Conservation (phyloP, 2,888 invertebrate species). For the Apamea monoglypha region DNA sequence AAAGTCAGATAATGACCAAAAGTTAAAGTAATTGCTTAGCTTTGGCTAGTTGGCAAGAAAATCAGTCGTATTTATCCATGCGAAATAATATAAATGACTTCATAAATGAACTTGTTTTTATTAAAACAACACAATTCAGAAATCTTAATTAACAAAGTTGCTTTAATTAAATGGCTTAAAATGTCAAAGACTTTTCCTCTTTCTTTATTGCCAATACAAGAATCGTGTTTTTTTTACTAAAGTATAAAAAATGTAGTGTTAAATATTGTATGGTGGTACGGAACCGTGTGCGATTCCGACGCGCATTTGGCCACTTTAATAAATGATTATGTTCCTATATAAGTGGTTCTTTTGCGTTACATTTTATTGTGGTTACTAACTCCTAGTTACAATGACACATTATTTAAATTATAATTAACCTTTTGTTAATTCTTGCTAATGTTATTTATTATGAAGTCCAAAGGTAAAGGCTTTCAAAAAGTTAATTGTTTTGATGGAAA, state of each 20-base stretch:
- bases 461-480: slow-evolving; percentile 26
- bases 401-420: slow-evolving; percentile 63
- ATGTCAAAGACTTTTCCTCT: slow-evolving; percentile 44
- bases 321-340: neutral
- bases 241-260: neutral
- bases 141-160: slow-evolving; percentile 39
- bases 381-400: slow-evolving; percentile 42
- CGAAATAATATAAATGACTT: slow-evolving; percentile 18
- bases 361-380: slow-evolving; percentile 8
- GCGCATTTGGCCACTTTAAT: neutral
- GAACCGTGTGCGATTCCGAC: neutral
- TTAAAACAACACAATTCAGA: slow-evolving; percentile 41
- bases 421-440: slow-evolving; percentile 49
- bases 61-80: neutral
- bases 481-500: slow-evolving; percentile 14
- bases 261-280: neutral
- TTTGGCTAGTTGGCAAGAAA: neutral
- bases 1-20: too few species aligned
- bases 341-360: slow-evolving; percentile 3
- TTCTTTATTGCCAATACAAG: slow-evolving; percentile 15
- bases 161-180: slow-evolving; percentile 29
- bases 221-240: neutral
- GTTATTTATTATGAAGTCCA: slow-evolving; percentile 45
- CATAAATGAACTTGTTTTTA: slow-evolving; percentile 25
- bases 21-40: neutral